Evolutionary conservation across 2,797 vertebrate species (phyloP).

Genomic region (Cynopterus sphinx): DNA sequence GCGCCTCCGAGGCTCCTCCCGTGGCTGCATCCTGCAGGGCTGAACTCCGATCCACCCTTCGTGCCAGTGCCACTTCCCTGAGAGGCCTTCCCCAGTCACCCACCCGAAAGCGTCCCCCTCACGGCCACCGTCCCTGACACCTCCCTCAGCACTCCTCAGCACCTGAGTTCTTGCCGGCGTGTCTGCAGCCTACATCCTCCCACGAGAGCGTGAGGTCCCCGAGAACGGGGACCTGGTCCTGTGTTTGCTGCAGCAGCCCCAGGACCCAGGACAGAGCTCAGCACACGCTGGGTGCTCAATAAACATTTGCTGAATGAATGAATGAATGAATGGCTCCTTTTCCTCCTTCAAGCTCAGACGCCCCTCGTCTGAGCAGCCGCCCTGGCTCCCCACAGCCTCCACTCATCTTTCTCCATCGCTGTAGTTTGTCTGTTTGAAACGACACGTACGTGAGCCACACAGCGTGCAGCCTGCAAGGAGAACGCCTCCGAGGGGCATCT

Average conservation of each 20-base stretch:
- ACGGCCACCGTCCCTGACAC: rapidly evolving
- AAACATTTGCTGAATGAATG: not conserved
- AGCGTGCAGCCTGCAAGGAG: rapidly evolving
- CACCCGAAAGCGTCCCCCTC: not conserved
- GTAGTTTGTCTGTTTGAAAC: not conserved
- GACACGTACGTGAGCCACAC: not conserved
- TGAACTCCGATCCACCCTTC: not conserved
- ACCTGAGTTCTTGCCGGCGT: not conserved
- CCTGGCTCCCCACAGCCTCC: too few relatives aligned
- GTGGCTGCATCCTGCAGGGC: not conserved
- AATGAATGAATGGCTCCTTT: not conserved
- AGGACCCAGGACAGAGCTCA: not conserved
- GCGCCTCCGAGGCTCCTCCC: not conserved
- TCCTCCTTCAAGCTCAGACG: not conserved
- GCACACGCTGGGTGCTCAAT: conserved; percentile 42
- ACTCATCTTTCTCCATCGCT: not conserved
- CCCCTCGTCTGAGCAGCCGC: not conserved
- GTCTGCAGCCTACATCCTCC: not conserved
- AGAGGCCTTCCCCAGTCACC: not conserved
- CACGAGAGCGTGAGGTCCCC: not conserved
- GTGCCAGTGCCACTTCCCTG: not conserved
- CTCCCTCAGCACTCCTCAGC: not conserved
- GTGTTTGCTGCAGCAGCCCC: rapidly evolving
- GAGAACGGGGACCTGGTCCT: not conserved
- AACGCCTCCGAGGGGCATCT: not conserved